These are phyloP conservation scores for Rhagoletis zephyria DNA, from an alignment of 1,140 invertebrate genomes.

Conservation along the genomic window DNA sequence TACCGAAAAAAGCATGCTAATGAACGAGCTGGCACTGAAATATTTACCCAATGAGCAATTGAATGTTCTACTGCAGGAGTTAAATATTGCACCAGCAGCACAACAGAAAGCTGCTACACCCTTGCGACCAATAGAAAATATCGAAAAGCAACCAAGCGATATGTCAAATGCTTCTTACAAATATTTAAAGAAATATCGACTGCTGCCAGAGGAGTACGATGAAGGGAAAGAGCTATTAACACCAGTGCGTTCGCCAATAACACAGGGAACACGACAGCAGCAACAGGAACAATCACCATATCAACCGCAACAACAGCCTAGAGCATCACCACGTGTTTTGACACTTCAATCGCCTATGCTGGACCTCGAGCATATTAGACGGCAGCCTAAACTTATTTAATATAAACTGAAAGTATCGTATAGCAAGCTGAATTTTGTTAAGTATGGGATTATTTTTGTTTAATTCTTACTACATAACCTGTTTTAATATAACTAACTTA, in stretches of 20 bases:
- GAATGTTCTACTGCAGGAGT: constrained; percentile 65
- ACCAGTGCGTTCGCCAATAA: constrained; percentile 41
- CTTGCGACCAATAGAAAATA: constrained; percentile 64
- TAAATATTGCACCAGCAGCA: constrained; percentile 59
- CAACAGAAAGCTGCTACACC: constrained; percentile 57
- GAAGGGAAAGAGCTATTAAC: constrained; percentile 33
- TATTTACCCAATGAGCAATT: constrained; percentile 67
- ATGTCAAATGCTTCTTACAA: constrained; percentile 71
- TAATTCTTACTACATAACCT: background rate
- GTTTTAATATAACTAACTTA: background rate
- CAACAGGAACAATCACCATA: constrained; percentile 56
- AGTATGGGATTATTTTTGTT: no score
- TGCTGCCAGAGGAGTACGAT: constrained; percentile 65
- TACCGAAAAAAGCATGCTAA: constrained; percentile 68
- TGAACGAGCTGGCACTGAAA: constrained; percentile 70
- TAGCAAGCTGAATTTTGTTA: background rate
- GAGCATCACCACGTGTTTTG: background rate
- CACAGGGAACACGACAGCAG: constrained; percentile 48
- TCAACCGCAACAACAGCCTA: constrained; percentile 53
- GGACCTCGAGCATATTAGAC: constrained; percentile 47
- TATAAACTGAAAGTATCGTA: background rate
- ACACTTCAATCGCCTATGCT: background rate
- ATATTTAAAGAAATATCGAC: constrained; percentile 69
- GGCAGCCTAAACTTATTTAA: constrained; percentile 53
- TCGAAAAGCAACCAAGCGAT: constrained; percentile 63